Percentiles rank a stretch among this genome's conserved stretches.
Conservation (phyloP, 2,113 vertebrate species). For the Meles meles region DNA sequence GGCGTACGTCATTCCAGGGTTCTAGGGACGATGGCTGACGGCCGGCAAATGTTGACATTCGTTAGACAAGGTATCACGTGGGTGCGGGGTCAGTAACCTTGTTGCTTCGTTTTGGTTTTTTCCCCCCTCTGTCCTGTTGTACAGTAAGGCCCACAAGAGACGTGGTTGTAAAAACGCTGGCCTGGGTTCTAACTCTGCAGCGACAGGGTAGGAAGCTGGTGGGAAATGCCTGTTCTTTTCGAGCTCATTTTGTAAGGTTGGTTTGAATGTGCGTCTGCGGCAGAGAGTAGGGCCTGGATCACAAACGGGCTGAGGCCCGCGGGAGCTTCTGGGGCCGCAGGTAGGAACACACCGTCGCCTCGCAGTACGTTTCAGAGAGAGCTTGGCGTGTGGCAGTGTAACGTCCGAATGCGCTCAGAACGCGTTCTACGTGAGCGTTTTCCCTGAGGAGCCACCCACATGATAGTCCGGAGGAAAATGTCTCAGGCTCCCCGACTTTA, state of each 20-base stretch:
- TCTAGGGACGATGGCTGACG: accelerated
- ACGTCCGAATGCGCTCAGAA: too few relatives aligned
- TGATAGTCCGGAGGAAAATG: accelerated
- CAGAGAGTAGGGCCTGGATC: not conserved
- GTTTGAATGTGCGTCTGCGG: too few relatives aligned
- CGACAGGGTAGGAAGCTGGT: accelerated
- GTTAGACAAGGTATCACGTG: accelerated
- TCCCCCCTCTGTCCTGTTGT: not conserved
- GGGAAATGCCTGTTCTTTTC: not conserved
- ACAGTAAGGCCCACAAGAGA: not conserved
- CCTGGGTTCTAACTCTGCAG: accelerated
- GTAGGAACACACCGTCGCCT: not conserved
- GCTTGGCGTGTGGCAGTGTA: not conserved
- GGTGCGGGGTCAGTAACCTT: accelerated
- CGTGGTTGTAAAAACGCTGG: not conserved
- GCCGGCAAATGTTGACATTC: not conserved
- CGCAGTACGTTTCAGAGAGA: accelerated
- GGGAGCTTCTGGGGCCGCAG: not conserved
- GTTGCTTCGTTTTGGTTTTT: too few relatives aligned
- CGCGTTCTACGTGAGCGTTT: not conserved
- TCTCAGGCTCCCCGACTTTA: not conserved
- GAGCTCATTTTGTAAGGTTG: too few relatives aligned
- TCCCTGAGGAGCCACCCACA: accelerated
- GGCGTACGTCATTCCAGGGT: accelerated
- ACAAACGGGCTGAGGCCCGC: not conserved